phyloP scores from a whole-genome alignment of 2,888 invertebrate species.

The Blera fallax region DNA sequence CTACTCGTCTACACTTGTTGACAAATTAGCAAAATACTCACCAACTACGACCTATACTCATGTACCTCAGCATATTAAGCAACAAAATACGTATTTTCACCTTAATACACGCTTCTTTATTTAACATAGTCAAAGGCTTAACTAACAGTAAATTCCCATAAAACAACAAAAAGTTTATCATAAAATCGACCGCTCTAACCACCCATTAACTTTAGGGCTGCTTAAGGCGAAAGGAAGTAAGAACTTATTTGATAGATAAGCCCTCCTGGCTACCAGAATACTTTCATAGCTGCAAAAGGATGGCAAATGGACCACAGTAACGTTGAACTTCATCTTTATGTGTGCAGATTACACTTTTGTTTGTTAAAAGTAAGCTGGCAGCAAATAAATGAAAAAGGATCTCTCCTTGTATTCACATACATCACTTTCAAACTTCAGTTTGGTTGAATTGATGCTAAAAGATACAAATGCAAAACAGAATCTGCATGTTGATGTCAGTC shows the following conservation, averaged over 20 bases:
- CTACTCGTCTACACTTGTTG: too few relatives aligned
- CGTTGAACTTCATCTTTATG: background rate
- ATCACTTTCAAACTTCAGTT: background rate
- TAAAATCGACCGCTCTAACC: too few relatives aligned
- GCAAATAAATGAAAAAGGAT: background rate
- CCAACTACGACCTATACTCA: too few relatives aligned
- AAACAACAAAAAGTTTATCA: too few relatives aligned
- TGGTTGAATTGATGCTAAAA: conserved; percentile 13
- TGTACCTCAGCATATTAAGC: too few relatives aligned
- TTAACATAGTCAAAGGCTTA: too few relatives aligned
- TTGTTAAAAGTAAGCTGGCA: background rate
- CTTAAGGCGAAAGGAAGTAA: background rate
- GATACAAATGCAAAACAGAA: conserved; percentile 16
- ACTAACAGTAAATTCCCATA: too few relatives aligned
- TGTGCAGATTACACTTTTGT: background rate
- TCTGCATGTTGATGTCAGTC: conserved; percentile 21
- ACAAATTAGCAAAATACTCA: too few relatives aligned
- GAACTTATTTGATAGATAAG: background rate
- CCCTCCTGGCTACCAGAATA: background rate
- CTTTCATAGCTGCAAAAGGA: background rate
- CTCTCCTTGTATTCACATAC: background rate
- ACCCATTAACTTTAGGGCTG: too few relatives aligned
- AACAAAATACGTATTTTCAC: too few relatives aligned
- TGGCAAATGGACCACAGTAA: background rate
- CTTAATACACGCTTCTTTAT: too few relatives aligned